A percentile compares a stretch with the other conserved stretches of the same genome.
phyloP scores from a whole-genome alignment of 2,888 invertebrate genomes.

The Acronicta alni region DNA sequence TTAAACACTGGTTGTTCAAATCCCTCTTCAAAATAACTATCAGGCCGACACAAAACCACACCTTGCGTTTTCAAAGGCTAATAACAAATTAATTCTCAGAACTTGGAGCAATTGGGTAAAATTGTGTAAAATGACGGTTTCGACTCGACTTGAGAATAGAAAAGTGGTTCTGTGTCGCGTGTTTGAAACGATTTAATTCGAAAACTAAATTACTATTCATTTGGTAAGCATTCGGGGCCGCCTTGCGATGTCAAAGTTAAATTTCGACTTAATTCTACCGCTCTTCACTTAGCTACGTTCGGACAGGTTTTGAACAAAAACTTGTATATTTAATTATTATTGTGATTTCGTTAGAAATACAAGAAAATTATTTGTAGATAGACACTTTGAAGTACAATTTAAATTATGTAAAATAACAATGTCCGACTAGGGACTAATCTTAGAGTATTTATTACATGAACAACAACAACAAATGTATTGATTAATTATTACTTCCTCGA shows the following conservation, averaged over 20 bases:
- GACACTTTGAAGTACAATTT: conserved; percentile 40
- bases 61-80: conserved; percentile 89
- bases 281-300: conserved; percentile 48
- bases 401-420: too few species aligned
- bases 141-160: conserved; percentile 85
- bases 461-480: too few species aligned
- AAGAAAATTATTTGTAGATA: conserved; percentile 32
- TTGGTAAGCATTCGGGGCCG: conserved; percentile 84
- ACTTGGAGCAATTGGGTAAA: conserved; percentile 88
- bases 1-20: conserved; percentile 84
- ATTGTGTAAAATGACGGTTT: conserved; percentile 89
- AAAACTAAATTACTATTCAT: conserved; percentile 89
- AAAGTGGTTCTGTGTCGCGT: conserved; percentile 89
- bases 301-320: conserved; percentile 55
- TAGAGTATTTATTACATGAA: too few species aligned
- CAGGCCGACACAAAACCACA: conserved; percentile 83
- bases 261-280: conserved; percentile 75
- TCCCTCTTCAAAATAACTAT: conserved; percentile 85
- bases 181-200: conserved; percentile 88
- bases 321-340: conserved; percentile 58
- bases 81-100: conserved; percentile 89
- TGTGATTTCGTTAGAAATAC: conserved; percentile 55
- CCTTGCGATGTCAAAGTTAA: conserved; percentile 83
- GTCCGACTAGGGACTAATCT: too few species aligned
- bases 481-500: too few species aligned